A percentile compares a stretch with the other conserved stretches of the same genome.
Evolutionary conservation across 1,140 invertebrate species (phyloP).

Genomic region (Branchinecta lynchi): DNA sequence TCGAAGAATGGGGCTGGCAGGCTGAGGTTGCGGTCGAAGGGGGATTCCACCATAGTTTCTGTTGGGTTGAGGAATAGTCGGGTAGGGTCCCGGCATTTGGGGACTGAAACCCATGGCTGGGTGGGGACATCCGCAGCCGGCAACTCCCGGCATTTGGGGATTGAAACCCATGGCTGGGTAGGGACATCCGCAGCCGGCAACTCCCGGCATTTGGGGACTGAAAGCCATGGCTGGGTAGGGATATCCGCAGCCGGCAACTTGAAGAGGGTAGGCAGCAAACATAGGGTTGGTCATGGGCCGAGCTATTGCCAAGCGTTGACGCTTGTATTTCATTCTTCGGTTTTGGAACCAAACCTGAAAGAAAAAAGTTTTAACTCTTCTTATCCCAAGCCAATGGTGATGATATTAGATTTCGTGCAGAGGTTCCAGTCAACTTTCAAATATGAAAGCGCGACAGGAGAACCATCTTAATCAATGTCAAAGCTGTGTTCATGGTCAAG

Average conservation of each 20-base stretch:
- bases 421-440: background rate
- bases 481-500: too few relatives aligned
- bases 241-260: slow-evolving; percentile 50
- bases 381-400: background rate
- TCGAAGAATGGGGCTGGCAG: slow-evolving; percentile 21
- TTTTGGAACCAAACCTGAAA: slow-evolving; percentile 97
- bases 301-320: slow-evolving; percentile 75
- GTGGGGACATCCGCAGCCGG: too few relatives aligned
- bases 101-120: slow-evolving; percentile 19
- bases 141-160: too few relatives aligned
- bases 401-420: background rate
- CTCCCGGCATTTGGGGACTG: too few relatives aligned
- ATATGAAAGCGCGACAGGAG: too few relatives aligned
- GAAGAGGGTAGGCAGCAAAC: slow-evolving; percentile 74
- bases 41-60: slow-evolving; percentile 22
- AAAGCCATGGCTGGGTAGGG: slow-evolving; percentile 26
- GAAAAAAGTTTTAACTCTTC: slow-evolving; percentile 27
- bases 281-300: slow-evolving; percentile 91
- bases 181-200: too few relatives aligned
- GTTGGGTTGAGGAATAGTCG: slow-evolving; percentile 19
- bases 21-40: slow-evolving; percentile 22
- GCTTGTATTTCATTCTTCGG: slow-evolving; percentile 95
- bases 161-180: too few relatives aligned
- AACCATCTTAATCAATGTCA: too few relatives aligned
- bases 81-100: slow-evolving; percentile 23